Percentiles rank a stretch among this genome's conserved stretches.
These are phyloP conservation scores for Potamarius usumacintae DNA, from an alignment of 2,113 vertebrate genomes.

Conservation along the genomic window DNA sequence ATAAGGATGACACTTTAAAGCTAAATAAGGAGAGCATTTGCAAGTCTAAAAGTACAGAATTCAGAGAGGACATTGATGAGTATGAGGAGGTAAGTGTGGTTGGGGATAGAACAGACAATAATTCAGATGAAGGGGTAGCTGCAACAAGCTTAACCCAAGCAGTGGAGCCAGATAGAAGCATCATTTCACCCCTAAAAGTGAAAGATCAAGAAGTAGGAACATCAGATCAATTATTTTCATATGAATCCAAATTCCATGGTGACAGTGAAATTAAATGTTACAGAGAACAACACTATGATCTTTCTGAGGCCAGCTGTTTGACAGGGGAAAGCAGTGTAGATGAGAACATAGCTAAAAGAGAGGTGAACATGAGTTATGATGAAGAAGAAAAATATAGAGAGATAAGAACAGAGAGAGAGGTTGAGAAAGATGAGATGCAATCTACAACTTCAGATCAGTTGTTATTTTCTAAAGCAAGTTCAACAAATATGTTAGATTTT, in stretches of 20 bases:
- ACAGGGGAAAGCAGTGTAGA: not conserved
- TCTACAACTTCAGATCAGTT: not conserved
- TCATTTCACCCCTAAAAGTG: not conserved
- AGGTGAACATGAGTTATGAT: not conserved
- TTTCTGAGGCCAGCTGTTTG: not conserved
- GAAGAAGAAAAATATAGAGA: not conserved
- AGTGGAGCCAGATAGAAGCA: not conserved
- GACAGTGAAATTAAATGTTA: slow-evolving; percentile 4
- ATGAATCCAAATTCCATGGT: not conserved
- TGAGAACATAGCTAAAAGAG: not conserved
- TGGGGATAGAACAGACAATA: not conserved
- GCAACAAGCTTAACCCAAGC: not conserved
- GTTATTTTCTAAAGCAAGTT: not conserved
- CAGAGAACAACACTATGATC: not conserved
- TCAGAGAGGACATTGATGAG: not conserved
- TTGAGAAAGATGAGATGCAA: not conserved
- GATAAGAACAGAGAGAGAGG: not conserved
- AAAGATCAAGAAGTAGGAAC: not conserved
- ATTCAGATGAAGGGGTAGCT: not conserved
- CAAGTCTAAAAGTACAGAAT: not conserved
- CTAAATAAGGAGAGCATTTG: not conserved
- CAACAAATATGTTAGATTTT: not conserved
- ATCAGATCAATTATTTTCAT: slow-evolving; percentile 14
- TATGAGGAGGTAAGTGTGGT: not conserved
- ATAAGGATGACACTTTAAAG: not conserved